phyloP scores from a whole-genome alignment of 2,797 vertebrate species.

The Rhynchonycteris naso region DNA sequence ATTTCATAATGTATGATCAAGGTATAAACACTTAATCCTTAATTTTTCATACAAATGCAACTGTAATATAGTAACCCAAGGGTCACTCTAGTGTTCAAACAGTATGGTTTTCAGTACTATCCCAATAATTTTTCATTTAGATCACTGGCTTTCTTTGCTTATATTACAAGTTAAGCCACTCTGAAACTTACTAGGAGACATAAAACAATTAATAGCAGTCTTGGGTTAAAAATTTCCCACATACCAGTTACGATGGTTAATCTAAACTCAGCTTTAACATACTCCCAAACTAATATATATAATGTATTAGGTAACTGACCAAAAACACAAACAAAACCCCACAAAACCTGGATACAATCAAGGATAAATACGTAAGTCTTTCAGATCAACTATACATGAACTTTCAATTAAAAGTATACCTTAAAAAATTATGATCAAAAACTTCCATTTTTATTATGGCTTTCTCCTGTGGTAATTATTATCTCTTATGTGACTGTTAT shows the following conservation, averaged over 20 bases:
- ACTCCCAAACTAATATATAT: slow-evolving; percentile 18
- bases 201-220: neutral
- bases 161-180: neutral
- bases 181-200: neutral
- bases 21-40: slow-evolving; percentile 4
- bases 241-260: neutral
- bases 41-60: slow-evolving; percentile 44
- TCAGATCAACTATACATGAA: slow-evolving; percentile 9
- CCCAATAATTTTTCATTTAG: slow-evolving; percentile 1
- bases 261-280: neutral
- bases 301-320: slow-evolving; percentile 30
- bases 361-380: neutral
- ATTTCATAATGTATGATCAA: slow-evolving; percentile 19
- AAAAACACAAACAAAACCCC: neutral
- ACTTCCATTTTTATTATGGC: slow-evolving; percentile 9
- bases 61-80: neutral
- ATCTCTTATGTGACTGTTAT: slow-evolving; percentile 25
- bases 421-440: slow-evolving; percentile 43
- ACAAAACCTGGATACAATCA: slow-evolving; percentile 11
- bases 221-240: slow-evolving; percentile 27
- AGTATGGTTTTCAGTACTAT: neutral
- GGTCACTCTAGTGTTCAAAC: slow-evolving; percentile 10
- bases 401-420: slow-evolving; percentile 50
- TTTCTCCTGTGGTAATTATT: slow-evolving; percentile 52
- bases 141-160: neutral